Percentiles rank a stretch among this genome's conserved stretches.
Conservation (phyloP, 2,113 vertebrate species). For the Todiramphus chloris region DNA sequence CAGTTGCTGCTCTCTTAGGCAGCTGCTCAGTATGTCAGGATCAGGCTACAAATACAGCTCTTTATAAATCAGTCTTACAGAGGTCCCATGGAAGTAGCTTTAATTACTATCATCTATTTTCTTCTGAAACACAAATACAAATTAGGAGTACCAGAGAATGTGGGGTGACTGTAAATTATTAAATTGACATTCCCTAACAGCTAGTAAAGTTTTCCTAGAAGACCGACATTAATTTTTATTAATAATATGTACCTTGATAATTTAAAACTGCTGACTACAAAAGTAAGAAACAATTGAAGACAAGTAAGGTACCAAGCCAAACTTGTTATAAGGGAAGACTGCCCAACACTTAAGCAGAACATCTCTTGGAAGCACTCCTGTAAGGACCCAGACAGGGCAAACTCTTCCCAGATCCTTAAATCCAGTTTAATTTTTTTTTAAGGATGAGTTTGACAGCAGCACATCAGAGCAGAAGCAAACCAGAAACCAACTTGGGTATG, state of each 20-base stretch:
- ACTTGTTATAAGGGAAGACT: background rate
- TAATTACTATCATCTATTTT: background rate
- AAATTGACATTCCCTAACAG: background rate
- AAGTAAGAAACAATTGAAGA: background rate
- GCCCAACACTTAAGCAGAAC: accelerated
- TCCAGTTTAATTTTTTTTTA: background rate
- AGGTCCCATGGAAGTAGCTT: background rate
- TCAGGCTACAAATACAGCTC: background rate
- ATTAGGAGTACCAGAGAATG: background rate
- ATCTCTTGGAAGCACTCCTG: background rate
- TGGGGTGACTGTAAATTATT: background rate
- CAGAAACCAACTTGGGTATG: background rate
- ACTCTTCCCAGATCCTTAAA: background rate
- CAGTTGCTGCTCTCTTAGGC: background rate
- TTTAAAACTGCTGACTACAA: background rate
- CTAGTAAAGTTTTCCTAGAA: background rate
- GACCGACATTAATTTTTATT: background rate
- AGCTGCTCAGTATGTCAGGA: background rate
- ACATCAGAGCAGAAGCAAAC: background rate
- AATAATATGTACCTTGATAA: background rate
- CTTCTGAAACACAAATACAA: background rate
- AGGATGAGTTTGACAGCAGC: background rate
- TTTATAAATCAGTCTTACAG: background rate
- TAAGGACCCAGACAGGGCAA: background rate
- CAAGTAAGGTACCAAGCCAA: background rate